A percentile compares a stretch with the other conserved stretches of the same genome.
These are phyloP conservation scores for Tenthredo notha DNA, from an alignment of 2,888 invertebrate species.

Conservation along the genomic window DNA sequence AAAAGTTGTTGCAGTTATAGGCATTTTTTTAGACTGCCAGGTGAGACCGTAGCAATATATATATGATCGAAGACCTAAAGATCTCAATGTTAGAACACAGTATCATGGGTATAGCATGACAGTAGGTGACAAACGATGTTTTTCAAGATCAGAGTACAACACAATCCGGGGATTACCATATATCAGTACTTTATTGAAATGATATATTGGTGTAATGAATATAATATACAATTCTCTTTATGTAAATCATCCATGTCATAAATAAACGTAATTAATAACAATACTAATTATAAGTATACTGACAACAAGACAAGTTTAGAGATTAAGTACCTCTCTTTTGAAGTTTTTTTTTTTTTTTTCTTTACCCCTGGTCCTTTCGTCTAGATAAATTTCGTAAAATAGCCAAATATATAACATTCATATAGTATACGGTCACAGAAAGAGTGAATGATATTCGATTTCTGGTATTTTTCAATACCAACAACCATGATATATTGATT, in stretches of 20 bases:
- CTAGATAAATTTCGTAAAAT: background rate
- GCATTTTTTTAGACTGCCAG: background rate
- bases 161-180: background rate
- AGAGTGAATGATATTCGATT: background rate
- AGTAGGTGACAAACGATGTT: background rate
- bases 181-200: slow-evolving; percentile 46
- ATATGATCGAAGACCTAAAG: background rate
- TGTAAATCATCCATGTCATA: slow-evolving; percentile 14
- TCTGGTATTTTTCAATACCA: slow-evolving; percentile 10
- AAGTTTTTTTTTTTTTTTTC: background rate
- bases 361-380: slow-evolving; percentile 5
- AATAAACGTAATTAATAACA: slow-evolving; percentile 7
- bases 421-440: slow-evolving; percentile 2
- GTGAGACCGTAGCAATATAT: too few species aligned
- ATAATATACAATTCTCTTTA: slow-evolving; percentile 33
- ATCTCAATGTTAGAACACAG: background rate
- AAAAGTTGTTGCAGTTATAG: background rate
- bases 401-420: slow-evolving; percentile 1
- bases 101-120: background rate
- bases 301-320: background rate
- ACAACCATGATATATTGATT: background rate
- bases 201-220: slow-evolving; percentile 16
- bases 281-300: slow-evolving; percentile 2
- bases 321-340: background rate
- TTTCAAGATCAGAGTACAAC: background rate